phyloP scores from a whole-genome alignment of 2,888 invertebrate species.

The Julus scanicus region DNA sequence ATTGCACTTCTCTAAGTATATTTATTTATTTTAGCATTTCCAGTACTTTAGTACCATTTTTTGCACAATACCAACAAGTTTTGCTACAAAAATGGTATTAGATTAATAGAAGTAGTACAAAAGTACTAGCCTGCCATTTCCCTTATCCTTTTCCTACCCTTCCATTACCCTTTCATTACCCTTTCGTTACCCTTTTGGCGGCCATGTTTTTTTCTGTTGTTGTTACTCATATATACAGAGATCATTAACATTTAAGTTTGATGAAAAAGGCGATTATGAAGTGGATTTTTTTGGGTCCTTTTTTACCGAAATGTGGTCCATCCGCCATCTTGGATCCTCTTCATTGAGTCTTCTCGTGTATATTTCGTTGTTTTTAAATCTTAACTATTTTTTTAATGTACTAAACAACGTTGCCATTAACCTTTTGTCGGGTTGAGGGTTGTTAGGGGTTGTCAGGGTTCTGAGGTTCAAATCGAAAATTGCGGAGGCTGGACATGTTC shows the following conservation, averaged over 20 bases:
- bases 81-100: too few species aligned
- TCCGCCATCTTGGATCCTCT: background rate
- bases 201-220: background rate
- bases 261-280: background rate
- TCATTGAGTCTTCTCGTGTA: background rate
- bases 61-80: too few species aligned
- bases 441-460: background rate
- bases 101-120: too few species aligned
- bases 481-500: background rate
- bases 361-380: background rate
- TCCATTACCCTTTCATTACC: too few species aligned
- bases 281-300: background rate
- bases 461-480: background rate
- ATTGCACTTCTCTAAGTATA: too few species aligned
- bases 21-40: too few species aligned
- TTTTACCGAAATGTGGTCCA: background rate
- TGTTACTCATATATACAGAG: background rate
- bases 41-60: too few species aligned
- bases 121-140: too few species aligned
- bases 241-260: background rate
- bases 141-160: too few species aligned
- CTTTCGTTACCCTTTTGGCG: background rate
- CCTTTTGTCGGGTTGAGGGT: background rate
- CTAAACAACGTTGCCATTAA: background rate
- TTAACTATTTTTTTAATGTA: background rate